phyloP scores from a whole-genome alignment of 2,113 vertebrate species.

The Papio anubis region DNA sequence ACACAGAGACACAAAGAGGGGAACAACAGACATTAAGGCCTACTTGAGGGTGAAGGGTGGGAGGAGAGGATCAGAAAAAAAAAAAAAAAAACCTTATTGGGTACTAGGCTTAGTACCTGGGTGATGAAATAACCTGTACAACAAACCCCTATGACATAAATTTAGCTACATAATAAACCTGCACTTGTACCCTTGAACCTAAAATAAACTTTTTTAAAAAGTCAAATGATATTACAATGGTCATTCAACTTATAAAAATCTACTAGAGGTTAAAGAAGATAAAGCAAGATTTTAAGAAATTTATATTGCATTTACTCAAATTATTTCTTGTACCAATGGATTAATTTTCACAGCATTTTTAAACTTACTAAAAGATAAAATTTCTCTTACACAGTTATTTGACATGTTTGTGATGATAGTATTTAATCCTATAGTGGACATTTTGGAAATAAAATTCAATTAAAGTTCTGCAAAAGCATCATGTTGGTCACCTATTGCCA shows the following conservation, averaged over 20 bases:
- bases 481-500: background rate
- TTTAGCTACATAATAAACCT: too few species aligned
- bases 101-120: too few species aligned
- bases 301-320: background rate
- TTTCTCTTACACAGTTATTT: background rate
- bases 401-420: background rate
- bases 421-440: background rate
- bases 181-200: too few species aligned
- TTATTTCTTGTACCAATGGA: background rate
- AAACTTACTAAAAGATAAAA: background rate
- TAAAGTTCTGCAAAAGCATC: background rate
- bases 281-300: background rate
- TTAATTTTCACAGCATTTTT: background rate
- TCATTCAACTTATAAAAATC: background rate
- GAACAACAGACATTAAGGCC: too few species aligned
- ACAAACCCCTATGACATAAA: too few species aligned
- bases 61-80: too few species aligned
- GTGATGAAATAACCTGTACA: too few species aligned
- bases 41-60: too few species aligned
- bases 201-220: background rate
- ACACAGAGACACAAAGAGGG: too few species aligned
- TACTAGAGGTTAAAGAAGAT: background rate
- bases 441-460: background rate
- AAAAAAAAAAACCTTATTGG: too few species aligned
- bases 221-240: background rate